Percentiles rank a stretch among this genome's conserved stretches.
These are phyloP conservation scores for Tachyglossus aculeatus DNA, from an alignment of 2,797 vertebrate genomes.

Conservation along the genomic window DNA sequence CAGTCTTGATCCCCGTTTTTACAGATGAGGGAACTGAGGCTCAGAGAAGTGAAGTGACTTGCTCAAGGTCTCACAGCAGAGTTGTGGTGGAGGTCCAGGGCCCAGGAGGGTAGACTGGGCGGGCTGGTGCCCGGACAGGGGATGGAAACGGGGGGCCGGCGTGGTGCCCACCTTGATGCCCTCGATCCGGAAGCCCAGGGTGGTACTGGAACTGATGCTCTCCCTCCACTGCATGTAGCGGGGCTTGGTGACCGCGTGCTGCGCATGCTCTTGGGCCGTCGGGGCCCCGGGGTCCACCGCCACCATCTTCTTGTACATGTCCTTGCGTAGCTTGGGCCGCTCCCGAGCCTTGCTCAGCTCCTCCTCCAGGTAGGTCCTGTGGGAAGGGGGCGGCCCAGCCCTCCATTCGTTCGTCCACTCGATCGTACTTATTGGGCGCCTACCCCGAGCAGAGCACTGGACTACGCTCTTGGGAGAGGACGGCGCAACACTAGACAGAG, in stretches of 20 bases:
- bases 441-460: no score
- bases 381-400: slow-evolving; percentile 25
- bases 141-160: neutral
- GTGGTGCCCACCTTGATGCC: slow-evolving; percentile 88
- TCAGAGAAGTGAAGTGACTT: no score
- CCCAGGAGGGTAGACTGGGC: neutral
- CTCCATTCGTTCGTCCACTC: no score
- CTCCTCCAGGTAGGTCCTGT: slow-evolving; percentile 95
- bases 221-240: slow-evolving; percentile 99
- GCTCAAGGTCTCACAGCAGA: no score
- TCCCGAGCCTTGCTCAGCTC: slow-evolving; percentile 93
- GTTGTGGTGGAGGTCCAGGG: neutral
- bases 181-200: slow-evolving; percentile 96
- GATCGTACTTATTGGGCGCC: no score
- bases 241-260: slow-evolving; percentile 90
- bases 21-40: no score
- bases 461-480: no score
- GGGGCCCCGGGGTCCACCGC: slow-evolving; percentile 91
- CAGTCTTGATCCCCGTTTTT: no score
- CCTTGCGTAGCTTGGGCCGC: slow-evolving; percentile 90
- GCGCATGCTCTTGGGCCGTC: slow-evolving; percentile 86
- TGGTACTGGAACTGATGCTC: slow-evolving; percentile 94
- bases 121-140: neutral
- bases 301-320: slow-evolving; percentile 97
- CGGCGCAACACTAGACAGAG: no score